Conservation (phyloP, 2,113 vertebrate species). For the Elachura formosa region DNA sequence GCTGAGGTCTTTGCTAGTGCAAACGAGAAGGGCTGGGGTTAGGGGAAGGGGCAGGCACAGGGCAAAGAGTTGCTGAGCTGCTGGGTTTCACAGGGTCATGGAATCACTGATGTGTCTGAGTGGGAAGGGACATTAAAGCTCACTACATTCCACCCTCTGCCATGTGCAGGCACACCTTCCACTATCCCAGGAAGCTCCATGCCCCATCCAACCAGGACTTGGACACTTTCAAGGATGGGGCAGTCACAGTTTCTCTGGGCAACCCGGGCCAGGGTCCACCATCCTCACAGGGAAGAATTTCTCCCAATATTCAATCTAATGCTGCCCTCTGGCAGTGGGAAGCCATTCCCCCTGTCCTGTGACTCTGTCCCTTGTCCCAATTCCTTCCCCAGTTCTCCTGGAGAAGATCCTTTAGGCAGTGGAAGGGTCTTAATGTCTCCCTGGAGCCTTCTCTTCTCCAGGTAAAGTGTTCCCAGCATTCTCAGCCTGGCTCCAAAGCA, state of each 20-base stretch:
- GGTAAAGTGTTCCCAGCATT: neutral
- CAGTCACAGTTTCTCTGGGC: neutral
- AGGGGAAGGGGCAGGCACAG: neutral
- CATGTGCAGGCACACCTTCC: neutral
- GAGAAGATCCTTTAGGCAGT: neutral
- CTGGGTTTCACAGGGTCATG: neutral
- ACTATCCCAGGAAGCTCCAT: neutral
- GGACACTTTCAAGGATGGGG: neutral
- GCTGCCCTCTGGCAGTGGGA: neutral
- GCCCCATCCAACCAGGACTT: rapidly evolving
- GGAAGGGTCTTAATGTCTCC: neutral
- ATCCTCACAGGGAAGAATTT: neutral
- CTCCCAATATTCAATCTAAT: neutral
- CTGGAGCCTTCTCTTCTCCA: neutral
- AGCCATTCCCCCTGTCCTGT: neutral
- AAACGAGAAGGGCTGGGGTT: rapidly evolving
- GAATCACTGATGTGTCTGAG: neutral
- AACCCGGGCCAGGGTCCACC: neutral
- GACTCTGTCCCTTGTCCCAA: neutral
- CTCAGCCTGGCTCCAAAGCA: neutral
- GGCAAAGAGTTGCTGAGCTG: neutral
- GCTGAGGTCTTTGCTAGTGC: neutral
- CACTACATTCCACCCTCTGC: neutral
- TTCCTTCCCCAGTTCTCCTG: neutral
- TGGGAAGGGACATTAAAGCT: neutral